These are phyloP conservation scores for Trachymyrmex septentrionalis DNA, from an alignment of 1,140 invertebrate genomes.

Conservation along the genomic window DNA sequence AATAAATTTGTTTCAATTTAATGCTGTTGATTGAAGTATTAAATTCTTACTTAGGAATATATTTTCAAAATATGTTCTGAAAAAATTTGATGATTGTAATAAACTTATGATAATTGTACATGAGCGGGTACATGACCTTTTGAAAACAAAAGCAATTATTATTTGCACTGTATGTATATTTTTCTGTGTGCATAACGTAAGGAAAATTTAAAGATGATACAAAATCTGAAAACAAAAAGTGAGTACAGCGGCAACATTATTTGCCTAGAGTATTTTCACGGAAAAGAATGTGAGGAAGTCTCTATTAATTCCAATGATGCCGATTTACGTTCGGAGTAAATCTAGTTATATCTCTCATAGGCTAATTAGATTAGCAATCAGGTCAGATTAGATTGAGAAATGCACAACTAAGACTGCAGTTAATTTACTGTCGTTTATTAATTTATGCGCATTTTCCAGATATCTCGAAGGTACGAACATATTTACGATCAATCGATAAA, in stretches of 20 bases:
- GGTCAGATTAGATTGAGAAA: conserved; percentile 3
- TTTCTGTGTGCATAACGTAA: neutral
- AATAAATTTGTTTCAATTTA: too few relatives aligned
- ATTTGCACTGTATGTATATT: too few relatives aligned
- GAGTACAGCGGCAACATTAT: neutral
- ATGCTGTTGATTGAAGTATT: too few relatives aligned
- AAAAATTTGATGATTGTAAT: too few relatives aligned
- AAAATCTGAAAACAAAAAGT: conserved; percentile 34
- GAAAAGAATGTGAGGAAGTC: conserved; percentile 31
- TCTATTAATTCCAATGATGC: conserved; percentile 16
- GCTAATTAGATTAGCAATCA: conserved; percentile 6
- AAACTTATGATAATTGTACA: too few relatives aligned
- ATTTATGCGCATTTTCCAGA: conserved; percentile 1
- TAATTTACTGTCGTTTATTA: conserved; percentile 8
- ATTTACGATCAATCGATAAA: conserved; percentile 6
- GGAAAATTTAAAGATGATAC: conserved; percentile 6
- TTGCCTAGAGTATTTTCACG: neutral
- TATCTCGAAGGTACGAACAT: neutral
- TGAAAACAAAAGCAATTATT: too few relatives aligned
- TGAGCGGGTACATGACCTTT: too few relatives aligned
- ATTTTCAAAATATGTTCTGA: too few relatives aligned
- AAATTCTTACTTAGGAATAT: too few relatives aligned
- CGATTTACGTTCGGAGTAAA: neutral
- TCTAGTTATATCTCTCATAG: neutral
- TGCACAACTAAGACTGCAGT: neutral